Base-by-base conservation (phyloP, 2,888 invertebrate species). In the Cenopis cana region DNA sequence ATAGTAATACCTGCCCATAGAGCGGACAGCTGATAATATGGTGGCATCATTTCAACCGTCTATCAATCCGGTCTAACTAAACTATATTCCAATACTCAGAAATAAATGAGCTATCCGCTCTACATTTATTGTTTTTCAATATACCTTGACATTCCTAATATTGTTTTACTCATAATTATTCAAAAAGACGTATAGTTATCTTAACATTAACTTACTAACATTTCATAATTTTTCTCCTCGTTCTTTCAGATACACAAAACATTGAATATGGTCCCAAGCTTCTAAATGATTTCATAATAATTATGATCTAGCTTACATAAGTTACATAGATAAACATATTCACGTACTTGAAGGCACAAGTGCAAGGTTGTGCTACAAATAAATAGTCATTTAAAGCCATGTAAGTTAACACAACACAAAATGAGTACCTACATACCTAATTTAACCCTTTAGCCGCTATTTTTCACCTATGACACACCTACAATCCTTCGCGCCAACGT, bases 241-340 rank as follows among this genome's bases (percentile, higher is more conserved):
- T 33, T 61, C 33, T 62, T 8, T 61, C 20, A 20, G 33, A 36
- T 10, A 17, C 17, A 29, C 49, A 33, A 36, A 50, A n/a, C 11
- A 52, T 46, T n/a, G 38, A 65, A 55, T 36, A 70, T 70, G 70
- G 70, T 66, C 70, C 70, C 70, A 66, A 54, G 24, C 60, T 61
- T 41, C 60, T 60, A 46, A n/a, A 68, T n/a, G 14, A 36, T 18
- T 3, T 24, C 1, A 24, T 24, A 24, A 24, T 24, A 24, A 24
- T 29, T 41, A 41, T 20, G 18, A 50, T n/a, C 55, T 41, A 41
- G 41, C 20, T 14, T 41, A 59, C 20, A 1, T 33, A 38, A 38
- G 18, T 38, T 18, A 38, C n/a, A 9, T 33, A 36, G 17, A 5
- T 6, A 10, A 24, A 24, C 4, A 24, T 24, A 24, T 14, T 41